A percentile compares a stretch with the other conserved stretches of the same genome.
These are phyloP conservation scores for Ophion slaviceki DNA, from an alignment of 2,888 invertebrate species.

Conservation along the genomic window DNA sequence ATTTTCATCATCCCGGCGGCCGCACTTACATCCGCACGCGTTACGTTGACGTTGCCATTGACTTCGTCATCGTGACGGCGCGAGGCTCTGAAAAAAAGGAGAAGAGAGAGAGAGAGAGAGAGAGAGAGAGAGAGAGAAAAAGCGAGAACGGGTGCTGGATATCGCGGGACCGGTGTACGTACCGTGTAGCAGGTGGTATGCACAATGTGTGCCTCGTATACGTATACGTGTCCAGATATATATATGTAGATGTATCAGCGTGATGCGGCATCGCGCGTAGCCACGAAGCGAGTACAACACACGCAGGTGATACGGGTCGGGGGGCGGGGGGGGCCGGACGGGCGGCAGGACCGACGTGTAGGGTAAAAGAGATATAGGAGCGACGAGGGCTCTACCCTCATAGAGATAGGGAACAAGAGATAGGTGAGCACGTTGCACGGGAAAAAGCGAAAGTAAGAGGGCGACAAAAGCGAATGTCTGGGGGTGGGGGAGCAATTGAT, in stretches of 20 bases:
- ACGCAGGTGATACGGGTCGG: conserved; percentile 69
- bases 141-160: conserved; percentile 49
- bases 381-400: conserved; percentile 58
- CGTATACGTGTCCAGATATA: conserved; percentile 8
- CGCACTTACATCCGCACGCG: neutral
- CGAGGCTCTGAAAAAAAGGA: conserved; percentile 14
- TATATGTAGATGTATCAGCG: conserved; percentile 36
- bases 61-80: conserved; percentile 29
- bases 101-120: conserved; percentile 6
- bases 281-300: conserved; percentile 53
- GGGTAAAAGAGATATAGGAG: conserved; percentile 47
- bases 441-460: neutral
- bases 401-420: conserved; percentile 55
- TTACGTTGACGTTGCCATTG: conserved; percentile 31
- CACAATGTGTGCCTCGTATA: conserved; percentile 50
- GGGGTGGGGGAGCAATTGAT: conserved; percentile 18
- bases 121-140: neutral
- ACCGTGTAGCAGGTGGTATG: conserved; percentile 74
- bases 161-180: conserved; percentile 47
- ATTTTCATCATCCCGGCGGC: conserved; percentile 7
- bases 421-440: conserved; percentile 16
- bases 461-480: neutral
- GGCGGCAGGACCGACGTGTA: neutral
- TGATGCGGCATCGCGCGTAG: conserved; percentile 50
- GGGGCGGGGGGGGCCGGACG: conserved; percentile 36